phyloP scores from a whole-genome alignment of 2,888 invertebrate species.

The Epinotia ramella region DNA sequence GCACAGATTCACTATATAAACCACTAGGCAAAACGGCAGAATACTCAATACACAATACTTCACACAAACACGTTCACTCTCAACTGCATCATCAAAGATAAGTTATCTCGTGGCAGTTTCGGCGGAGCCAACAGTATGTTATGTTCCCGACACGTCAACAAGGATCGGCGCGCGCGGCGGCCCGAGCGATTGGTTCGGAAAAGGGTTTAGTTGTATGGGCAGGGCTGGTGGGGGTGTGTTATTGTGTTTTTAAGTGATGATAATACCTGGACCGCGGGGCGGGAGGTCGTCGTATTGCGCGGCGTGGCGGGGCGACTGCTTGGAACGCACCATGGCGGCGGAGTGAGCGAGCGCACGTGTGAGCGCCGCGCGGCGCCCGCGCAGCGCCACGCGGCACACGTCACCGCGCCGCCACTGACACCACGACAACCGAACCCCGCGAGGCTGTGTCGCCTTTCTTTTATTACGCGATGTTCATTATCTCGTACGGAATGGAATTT shows the following conservation, averaged over 20 bases:
- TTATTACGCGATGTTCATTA: conserved; percentile 6
- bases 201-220: neutral
- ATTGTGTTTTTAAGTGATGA: conserved; percentile 9
- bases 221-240: neutral
- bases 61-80: conserved; percentile 42
- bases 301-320: conserved; percentile 81
- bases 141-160: conserved; percentile 38
- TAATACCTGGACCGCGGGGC: conserved; percentile 81
- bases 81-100: conserved; percentile 41
- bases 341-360: conserved; percentile 69
- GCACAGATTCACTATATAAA: too few species aligned
- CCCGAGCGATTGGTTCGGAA: neutral
- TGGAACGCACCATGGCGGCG: conserved; percentile 80
- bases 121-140: conserved; percentile 33
- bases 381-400: conserved; percentile 56
- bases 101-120: conserved; percentile 30
- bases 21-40: conserved; percentile 13
- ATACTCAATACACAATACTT: neutral
- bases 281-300: conserved; percentile 76
- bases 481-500: neutral
- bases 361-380: conserved; percentile 55
- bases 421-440: conserved; percentile 60
- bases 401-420: conserved; percentile 52
- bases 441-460: conserved; percentile 56
- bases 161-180: conserved; percentile 10